phyloP scores from a whole-genome alignment of 2,113 vertebrate genomes.

The Hippocampus barbouri region DNA sequence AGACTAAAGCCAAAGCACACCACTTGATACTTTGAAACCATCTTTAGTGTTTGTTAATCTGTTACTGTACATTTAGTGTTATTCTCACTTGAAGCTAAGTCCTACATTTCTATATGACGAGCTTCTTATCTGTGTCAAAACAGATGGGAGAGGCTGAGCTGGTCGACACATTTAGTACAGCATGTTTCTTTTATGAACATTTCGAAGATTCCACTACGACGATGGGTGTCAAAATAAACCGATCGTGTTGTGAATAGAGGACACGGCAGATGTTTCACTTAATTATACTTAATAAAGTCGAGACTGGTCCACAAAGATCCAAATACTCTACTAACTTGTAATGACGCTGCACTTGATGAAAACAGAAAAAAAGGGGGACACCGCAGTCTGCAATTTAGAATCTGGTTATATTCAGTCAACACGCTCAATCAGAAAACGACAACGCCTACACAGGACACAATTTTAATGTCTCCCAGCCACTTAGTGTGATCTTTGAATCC shows the following conservation, averaged over 20 bases:
- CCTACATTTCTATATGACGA: not conserved
- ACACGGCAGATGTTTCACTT: not conserved
- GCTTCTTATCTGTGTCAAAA: not conserved
- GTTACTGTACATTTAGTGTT: not conserved
- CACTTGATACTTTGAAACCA: too few relatives aligned
- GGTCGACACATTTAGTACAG: not conserved
- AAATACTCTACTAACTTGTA: not conserved
- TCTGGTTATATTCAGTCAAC: not conserved
- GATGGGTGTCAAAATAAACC: not conserved
- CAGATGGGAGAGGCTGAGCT: not conserved
- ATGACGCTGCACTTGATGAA: not conserved
- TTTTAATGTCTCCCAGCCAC: conserved; percentile 1
- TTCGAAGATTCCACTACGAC: not conserved
- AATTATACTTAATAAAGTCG: not conserved
- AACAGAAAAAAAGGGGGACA: not conserved
- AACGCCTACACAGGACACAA: not conserved
- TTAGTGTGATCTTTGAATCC: not conserved
- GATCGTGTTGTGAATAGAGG: not conserved
- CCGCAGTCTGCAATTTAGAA: conserved; percentile 6
- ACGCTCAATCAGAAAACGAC: not conserved
- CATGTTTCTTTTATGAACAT: not conserved
- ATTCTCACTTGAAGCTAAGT: not conserved
- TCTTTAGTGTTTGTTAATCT: too few relatives aligned
- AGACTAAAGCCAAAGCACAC: too few relatives aligned
- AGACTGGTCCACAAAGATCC: not conserved